These are phyloP conservation scores for Trichogramma dendrolimi DNA, from an alignment of 2,888 invertebrate genomes.

Conservation along the genomic window DNA sequence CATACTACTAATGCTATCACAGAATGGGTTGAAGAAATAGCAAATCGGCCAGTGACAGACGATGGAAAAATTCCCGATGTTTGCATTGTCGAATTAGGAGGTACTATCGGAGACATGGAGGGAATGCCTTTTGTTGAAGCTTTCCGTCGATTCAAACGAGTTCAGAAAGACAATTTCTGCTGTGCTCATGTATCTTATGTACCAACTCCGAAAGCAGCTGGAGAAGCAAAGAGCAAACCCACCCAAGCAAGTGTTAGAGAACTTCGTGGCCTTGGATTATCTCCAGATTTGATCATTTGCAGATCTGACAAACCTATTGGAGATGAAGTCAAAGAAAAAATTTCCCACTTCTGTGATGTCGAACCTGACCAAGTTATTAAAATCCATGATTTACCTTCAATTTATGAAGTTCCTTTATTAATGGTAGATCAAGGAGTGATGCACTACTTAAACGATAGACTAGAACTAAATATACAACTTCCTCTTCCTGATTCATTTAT, in stretches of 20 bases:
- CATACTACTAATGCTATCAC: slow-evolving; percentile 98
- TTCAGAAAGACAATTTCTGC: slow-evolving; percentile 89
- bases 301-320: slow-evolving; percentile 83
- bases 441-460: slow-evolving; percentile 74
- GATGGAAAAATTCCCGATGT: slow-evolving; percentile 69
- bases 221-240: slow-evolving; percentile 97
- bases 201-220: slow-evolving; percentile 82
- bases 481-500: slow-evolving; percentile 68
- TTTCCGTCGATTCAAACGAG: slow-evolving; percentile 92
- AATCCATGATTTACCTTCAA: slow-evolving; percentile 88
- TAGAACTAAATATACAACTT: slow-evolving; percentile 67
- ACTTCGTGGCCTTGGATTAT: slow-evolving; percentile 82
- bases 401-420: slow-evolving; percentile 91
- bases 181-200: slow-evolving; percentile 95
- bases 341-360: slow-evolving; percentile 95
- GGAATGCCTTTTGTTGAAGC: slow-evolving; percentile 99
- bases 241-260: slow-evolving; percentile 95
- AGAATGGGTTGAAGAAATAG: slow-evolving; percentile 94
- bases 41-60: slow-evolving; percentile 73
- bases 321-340: slow-evolving; percentile 82
- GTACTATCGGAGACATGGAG: slow-evolving; percentile 98
- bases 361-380: slow-evolving; percentile 89
- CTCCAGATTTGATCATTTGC: slow-evolving; percentile 91
- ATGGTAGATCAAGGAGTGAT: slow-evolving; percentile 89
- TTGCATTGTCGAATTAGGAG: slow-evolving; percentile 89